Evolutionary conservation across 2,113 vertebrate genomes (phyloP).

Genomic region (Neopipo cinnamomea): DNA sequence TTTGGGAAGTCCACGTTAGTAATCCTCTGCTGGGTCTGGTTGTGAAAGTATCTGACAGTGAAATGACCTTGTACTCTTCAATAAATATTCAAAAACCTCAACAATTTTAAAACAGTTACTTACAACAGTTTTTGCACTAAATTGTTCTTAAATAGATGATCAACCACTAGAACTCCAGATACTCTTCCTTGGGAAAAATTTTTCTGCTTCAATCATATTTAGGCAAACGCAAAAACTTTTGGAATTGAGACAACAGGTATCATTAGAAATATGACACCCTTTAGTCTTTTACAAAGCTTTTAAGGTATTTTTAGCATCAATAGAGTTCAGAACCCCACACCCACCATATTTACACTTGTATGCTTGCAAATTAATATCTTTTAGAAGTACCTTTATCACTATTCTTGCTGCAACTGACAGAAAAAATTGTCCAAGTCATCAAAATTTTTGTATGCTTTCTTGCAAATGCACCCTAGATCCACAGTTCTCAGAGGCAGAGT

Average conservation of each 20-base stretch:
- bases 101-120: background rate
- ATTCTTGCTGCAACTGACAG: background rate
- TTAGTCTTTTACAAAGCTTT: background rate
- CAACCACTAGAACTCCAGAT: background rate
- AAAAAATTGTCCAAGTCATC: background rate
- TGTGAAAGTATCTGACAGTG: background rate
- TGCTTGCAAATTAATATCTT: background rate
- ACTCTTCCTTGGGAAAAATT: background rate
- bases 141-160: background rate
- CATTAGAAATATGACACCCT: background rate
- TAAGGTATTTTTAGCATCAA: background rate
- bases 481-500: background rate
- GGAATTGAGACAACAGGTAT: background rate
- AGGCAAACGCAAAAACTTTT: background rate
- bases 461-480: background rate
- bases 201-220: background rate
- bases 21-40: background rate
- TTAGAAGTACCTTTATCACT: background rate
- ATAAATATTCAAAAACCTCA: background rate
- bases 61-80: background rate
- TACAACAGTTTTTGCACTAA: background rate
- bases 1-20: background rate
- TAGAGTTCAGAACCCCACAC: background rate
- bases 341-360: background rate
- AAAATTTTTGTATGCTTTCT: background rate